A percentile compares a stretch with the other conserved stretches of the same genome.
Evolutionary conservation across 2,113 vertebrate species (phyloP).

Genomic region (Coptodon bakossiorum): DNA sequence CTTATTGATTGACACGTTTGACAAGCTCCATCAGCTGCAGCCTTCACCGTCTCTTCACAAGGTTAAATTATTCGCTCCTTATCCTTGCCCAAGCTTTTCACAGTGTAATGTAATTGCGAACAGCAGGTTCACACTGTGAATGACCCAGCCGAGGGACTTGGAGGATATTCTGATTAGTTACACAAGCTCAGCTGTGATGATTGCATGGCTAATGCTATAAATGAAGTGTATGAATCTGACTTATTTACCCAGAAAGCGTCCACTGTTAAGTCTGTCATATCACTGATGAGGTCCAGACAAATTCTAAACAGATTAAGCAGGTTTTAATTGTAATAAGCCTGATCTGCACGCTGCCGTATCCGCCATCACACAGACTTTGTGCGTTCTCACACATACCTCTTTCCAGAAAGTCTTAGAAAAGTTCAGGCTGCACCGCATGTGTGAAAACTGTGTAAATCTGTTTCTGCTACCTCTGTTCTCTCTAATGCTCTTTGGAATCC

Average conservation of each 20-base stretch:
- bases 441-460: not conserved
- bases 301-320: not conserved
- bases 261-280: not conserved
- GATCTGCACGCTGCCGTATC: not conserved
- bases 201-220: not conserved
- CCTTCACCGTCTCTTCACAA: not conserved
- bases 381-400: not conserved
- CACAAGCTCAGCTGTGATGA: slow-evolving; percentile 1
- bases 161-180: slow-evolving; percentile 18
- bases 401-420: not conserved
- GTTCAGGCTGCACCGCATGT: not conserved
- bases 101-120: slow-evolving; percentile 11
- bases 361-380: not conserved
- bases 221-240: not conserved
- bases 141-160: not conserved
- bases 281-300: not conserved
- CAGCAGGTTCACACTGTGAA: slow-evolving; percentile 9
- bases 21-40: not conserved
- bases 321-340: not conserved
- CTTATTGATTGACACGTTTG: not conserved
- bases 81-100: not conserved
- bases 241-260: not conserved
- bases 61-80: not conserved
- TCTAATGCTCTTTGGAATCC: not conserved
- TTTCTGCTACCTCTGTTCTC: not conserved